A percentile compares a stretch with the other conserved stretches of the same genome.
These are phyloP conservation scores for Hemithea aestivaria DNA, from an alignment of 2,888 invertebrate species.

Conservation along the genomic window DNA sequence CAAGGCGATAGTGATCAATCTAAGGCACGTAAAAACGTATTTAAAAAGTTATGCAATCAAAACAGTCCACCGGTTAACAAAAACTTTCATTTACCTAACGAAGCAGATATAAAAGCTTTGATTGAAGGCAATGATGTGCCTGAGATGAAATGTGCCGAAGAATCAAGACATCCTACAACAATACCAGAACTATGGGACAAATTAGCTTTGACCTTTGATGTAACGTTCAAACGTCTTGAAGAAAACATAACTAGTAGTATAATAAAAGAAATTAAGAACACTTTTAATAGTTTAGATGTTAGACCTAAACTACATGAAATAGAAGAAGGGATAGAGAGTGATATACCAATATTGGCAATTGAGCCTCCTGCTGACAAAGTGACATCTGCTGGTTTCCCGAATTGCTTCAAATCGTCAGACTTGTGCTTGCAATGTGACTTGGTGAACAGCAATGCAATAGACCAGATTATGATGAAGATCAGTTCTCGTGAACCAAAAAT, in stretches of 20 bases:
- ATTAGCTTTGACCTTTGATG: constrained; percentile 44
- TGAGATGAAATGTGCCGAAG: constrained; percentile 37
- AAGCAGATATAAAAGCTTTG: constrained; percentile 38
- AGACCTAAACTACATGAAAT: not conserved
- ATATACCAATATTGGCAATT: constrained; percentile 10
- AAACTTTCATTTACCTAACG: constrained; percentile 40
- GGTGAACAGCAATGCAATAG: constrained; percentile 48
- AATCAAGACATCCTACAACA: constrained; percentile 31
- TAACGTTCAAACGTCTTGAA: constrained; percentile 50
- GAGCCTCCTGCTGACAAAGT: constrained; percentile 4
- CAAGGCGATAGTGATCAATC: constrained; percentile 27
- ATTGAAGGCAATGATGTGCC: constrained; percentile 33
- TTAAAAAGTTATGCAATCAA: constrained; percentile 37
- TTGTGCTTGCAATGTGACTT: constrained; percentile 51
- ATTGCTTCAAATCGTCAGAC: constrained; percentile 21
- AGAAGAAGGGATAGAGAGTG: constrained; percentile 10
- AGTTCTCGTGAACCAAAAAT: constrained; percentile 31
- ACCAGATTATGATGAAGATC: constrained; percentile 45
- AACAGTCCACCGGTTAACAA: constrained; percentile 29
- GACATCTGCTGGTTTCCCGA: constrained; percentile 15
- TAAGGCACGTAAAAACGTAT: constrained; percentile 27
- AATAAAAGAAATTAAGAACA: constrained; percentile 43
- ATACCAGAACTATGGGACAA: constrained; percentile 51
- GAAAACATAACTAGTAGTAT: constrained; percentile 50
- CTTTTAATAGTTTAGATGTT: constrained; percentile 12